Conservation (phyloP, 2,113 vertebrate genomes). For the Hippolais icterina region DNA sequence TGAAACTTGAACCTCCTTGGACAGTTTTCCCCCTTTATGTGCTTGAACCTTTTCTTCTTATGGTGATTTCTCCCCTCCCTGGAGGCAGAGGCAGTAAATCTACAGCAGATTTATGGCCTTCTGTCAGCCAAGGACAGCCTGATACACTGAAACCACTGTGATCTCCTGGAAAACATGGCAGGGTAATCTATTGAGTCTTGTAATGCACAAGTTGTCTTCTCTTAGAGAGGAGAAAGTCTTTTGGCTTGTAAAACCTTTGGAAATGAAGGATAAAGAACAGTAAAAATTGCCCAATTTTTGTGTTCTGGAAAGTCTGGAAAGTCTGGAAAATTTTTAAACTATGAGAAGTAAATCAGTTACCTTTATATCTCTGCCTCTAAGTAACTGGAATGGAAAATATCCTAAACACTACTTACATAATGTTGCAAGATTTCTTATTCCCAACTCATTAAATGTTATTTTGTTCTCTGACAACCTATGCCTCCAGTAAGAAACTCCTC, state of each 20-base stretch:
- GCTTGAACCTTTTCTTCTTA: not conserved
- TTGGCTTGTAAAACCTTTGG: not conserved
- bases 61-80: not conserved
- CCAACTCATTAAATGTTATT: not conserved
- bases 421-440: not conserved
- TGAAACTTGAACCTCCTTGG: not conserved
- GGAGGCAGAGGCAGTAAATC: not conserved
- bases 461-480: not conserved
- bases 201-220: not conserved
- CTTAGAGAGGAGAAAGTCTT: not conserved
- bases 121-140: not conserved
- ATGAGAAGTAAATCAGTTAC: not conserved
- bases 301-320: not conserved
- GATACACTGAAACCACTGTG: not conserved
- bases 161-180: not conserved
- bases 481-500: not conserved
- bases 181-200: not conserved
- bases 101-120: not conserved
- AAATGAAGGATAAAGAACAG: not conserved
- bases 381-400: not conserved
- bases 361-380: not conserved
- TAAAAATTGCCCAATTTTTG: not conserved
- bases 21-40: not conserved
- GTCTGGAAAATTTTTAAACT: not conserved
- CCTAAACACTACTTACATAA: not conserved